Evolutionary conservation across 92 coral and sea anemone genomes (phyloP).

Genomic region (Siderastrea siderea): DNA sequence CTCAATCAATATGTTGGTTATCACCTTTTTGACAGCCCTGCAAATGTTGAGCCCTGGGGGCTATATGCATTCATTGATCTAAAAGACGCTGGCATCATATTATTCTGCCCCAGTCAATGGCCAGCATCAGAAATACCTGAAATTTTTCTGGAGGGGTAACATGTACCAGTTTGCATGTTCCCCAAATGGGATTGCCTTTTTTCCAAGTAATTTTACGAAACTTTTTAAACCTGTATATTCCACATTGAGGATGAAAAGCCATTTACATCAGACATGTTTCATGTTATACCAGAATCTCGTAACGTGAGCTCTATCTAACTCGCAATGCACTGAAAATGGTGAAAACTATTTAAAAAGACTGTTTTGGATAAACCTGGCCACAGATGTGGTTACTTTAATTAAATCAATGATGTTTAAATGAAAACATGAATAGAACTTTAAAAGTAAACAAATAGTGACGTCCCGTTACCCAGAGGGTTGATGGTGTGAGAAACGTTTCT

Average conservation of each 20-base stretch:
- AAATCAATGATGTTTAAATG: too few relatives aligned
- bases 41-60: constrained; percentile 18
- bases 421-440: too few relatives aligned
- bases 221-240: constrained; percentile 42
- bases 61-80: constrained; percentile 1
- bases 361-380: too few relatives aligned
- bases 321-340: too few relatives aligned
- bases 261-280: neutral
- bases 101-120: neutral
- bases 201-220: constrained; percentile 43
- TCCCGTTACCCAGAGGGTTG: too few relatives aligned
- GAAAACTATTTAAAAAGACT: too few relatives aligned
- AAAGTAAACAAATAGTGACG: too few relatives aligned
- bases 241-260: constrained; percentile 25
- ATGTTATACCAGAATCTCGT: too few relatives aligned
- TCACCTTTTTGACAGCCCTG: constrained; percentile 7
- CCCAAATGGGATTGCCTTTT: constrained; percentile 50
- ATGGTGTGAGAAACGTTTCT: too few relatives aligned
- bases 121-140: constrained; percentile 19
- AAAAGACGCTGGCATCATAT: neutral
- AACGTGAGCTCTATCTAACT: too few relatives aligned
- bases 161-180: constrained; percentile 43
- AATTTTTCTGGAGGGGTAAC: constrained; percentile 26
- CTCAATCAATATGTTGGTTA: neutral
- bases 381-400: too few relatives aligned